These are phyloP conservation scores for Glaucidium brasilianum DNA, from an alignment of 2,113 vertebrate species.

Conservation along the genomic window DNA sequence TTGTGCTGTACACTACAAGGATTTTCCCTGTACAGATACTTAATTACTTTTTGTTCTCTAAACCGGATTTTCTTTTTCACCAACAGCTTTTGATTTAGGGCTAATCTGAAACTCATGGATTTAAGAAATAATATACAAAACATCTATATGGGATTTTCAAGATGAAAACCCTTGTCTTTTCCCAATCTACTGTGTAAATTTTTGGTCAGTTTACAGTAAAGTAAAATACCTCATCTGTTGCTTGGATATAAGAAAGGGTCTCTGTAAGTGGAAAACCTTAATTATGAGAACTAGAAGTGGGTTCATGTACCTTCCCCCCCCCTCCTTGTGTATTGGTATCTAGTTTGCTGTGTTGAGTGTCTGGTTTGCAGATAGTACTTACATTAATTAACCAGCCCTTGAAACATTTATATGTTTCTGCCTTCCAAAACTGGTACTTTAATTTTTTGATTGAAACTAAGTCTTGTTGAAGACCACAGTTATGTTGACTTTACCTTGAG, in stretches of 20 bases:
- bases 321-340: neutral
- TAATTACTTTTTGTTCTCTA: neutral
- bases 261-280: neutral
- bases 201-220: neutral
- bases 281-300: neutral
- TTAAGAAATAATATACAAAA: neutral
- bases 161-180: neutral
- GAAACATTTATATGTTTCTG: neutral
- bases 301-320: neutral
- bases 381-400: neutral
- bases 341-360: neutral
- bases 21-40: neutral
- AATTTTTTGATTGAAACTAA: neutral
- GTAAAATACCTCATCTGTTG: neutral
- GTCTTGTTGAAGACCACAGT: neutral
- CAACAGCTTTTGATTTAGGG: neutral
- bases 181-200: neutral
- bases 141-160: neutral
- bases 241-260: neutral
- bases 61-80: neutral
- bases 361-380: neutral
- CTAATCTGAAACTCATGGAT: neutral
- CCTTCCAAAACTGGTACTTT: neutral
- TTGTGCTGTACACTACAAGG: neutral
- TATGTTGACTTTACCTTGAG: neutral